Conservation (phyloP, 2,797 vertebrate species). For the Geotrypetes seraphini region DNA sequence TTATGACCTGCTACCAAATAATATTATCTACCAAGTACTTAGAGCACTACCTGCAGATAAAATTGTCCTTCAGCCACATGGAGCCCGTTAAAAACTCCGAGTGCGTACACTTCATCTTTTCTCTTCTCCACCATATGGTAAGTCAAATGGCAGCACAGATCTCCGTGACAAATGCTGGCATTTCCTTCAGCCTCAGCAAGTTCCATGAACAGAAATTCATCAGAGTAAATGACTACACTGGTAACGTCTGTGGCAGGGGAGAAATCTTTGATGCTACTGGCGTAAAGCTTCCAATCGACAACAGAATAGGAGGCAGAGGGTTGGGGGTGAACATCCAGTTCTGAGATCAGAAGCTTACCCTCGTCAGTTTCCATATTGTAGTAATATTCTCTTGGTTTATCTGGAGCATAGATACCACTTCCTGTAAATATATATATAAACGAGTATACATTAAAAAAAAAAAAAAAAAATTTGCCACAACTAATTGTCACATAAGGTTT, state of each 20-base stretch:
- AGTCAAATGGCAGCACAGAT: constrained; percentile 25
- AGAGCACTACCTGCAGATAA: constrained; percentile 25
- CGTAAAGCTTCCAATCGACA: constrained; percentile 23
- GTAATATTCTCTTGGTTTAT: constrained; percentile 16
- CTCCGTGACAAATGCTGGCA: constrained; percentile 25
- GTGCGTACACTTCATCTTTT: constrained; percentile 20
- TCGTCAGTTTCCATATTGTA: constrained; percentile 19
- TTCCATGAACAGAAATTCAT: constrained; percentile 22
- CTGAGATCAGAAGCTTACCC: constrained; percentile 12
- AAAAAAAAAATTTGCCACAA: too few species aligned
- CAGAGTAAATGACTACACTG: constrained; percentile 7
- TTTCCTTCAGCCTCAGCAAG: constrained; percentile 12
- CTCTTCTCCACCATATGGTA: constrained; percentile 24
- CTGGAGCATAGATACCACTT: constrained; percentile 32
- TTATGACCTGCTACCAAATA: too few species aligned
- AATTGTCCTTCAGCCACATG: constrained; percentile 17
- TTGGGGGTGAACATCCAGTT: constrained; percentile 2
- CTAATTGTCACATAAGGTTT: too few species aligned
- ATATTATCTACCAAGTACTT: too few species aligned
- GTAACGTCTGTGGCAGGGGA: constrained; percentile 3
- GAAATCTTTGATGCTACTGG: background rate
- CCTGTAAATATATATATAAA: constrained; percentile 8
- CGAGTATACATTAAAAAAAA: too few species aligned
- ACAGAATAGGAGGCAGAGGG: too few species aligned
- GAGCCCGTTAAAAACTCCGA: constrained; percentile 31